Evolutionary conservation across 1,140 invertebrate genomes (phyloP), one percentile per base, ranked within the genome.

Genomic region (Parapsyche elsis): DNA sequence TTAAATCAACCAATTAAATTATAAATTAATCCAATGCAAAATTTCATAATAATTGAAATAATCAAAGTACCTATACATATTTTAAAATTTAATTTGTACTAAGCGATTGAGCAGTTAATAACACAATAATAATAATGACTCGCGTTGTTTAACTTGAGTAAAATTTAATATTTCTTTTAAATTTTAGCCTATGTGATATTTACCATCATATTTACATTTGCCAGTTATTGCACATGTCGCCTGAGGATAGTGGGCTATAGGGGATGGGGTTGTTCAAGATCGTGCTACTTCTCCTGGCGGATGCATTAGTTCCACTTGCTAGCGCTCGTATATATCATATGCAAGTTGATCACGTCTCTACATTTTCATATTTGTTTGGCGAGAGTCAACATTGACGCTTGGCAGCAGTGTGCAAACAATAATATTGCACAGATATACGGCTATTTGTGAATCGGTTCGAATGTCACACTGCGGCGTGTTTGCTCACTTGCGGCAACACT

Each of bases 401-500:
- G 9, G 79, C 77, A 71, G 75, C 71, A 57, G 59, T 0, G 61
- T 45, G 77, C 80, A 81, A 81, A 81, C 79, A 81, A 81, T 80
- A 81, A 79, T 81, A 81, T 80, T 79, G 81, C 81, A 79, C 10
- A 53, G 49, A 12, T 67, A 67, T 80, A 79, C 71, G 73, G 57
- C 61, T 81, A 77, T 80, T 80, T 80, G 81, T 23, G 79, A 67
- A 71, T 24, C 21, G 78, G 78, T 71, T 81, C 73, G 44, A 78
- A 80, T 81, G 79, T 79, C 81, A 75, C 49, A 81, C 57, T 24
- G 23, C 21, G 59, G 9, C 9, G 23, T 67, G 21, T 67, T 67
- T 14, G 64, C 10, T 14, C 49, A 53, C 49, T 53, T 53, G 49
- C 49, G 49, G 49, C 49, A 4, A 7, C 30, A 4, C 30, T 38